Evolutionary conservation across 2,888 invertebrate genomes (phyloP).

Genomic region (Allophyes oxyacanthae): DNA sequence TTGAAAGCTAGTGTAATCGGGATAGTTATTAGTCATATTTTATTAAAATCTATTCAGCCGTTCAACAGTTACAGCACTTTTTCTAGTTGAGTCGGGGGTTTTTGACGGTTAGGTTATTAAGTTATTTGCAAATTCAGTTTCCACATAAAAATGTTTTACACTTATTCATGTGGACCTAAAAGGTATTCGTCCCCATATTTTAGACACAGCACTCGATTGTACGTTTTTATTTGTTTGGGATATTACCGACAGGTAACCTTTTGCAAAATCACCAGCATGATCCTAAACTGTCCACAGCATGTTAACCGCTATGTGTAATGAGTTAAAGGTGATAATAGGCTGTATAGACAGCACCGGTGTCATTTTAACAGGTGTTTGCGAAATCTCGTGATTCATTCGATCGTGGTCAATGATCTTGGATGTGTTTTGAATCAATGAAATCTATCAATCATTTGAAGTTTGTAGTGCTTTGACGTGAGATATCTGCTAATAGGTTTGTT

Average conservation of each 20-base stretch:
- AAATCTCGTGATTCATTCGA: slow-evolving; percentile 47
- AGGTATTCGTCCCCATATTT: neutral
- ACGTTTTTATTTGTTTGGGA: slow-evolving; percentile 22
- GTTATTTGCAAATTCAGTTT: no score
- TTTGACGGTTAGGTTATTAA: no score
- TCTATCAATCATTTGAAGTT: slow-evolving; percentile 33
- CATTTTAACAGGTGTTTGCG: slow-evolving; percentile 48
- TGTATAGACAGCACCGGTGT: slow-evolving; percentile 16
- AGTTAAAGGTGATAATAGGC: slow-evolving; percentile 6
- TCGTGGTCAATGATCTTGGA: slow-evolving; percentile 46
- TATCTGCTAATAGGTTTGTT: slow-evolving; percentile 2
- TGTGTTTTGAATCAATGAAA: slow-evolving; percentile 50
- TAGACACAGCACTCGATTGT: slow-evolving; percentile 3
- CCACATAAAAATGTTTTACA: no score
- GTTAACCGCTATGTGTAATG: slow-evolving; percentile 3
- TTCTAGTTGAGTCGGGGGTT: no score
- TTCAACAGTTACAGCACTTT: no score
- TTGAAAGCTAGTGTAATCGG: no score
- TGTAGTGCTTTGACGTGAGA: slow-evolving; percentile 22
- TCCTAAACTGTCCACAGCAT: slow-evolving; percentile 4
- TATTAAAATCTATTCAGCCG: no score
- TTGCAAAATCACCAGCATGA: slow-evolving; percentile 19
- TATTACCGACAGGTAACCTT: slow-evolving; percentile 10
- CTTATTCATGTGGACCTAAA: slow-evolving; percentile 1
- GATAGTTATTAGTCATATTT: no score